A percentile compares a stretch with the other conserved stretches of the same genome.
phyloP scores from a whole-genome alignment of 2,797 vertebrate genomes.

The Semaprochilodus insignis region DNA sequence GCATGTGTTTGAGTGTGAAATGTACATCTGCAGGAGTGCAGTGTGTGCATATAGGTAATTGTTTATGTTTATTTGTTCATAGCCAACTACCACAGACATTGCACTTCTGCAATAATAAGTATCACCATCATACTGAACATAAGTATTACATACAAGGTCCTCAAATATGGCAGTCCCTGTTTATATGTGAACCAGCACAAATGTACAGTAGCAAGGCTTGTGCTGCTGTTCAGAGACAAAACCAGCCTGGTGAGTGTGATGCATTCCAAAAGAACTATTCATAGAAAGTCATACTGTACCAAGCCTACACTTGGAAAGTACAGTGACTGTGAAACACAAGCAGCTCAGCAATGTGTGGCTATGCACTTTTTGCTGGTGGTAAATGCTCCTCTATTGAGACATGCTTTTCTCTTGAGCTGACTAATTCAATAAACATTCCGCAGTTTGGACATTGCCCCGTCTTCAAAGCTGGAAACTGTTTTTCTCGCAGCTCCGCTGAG shows the following conservation, averaged over 20 bases:
- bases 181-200: neutral
- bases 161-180: neutral
- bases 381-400: slow-evolving; percentile 41
- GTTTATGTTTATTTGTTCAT: neutral
- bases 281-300: slow-evolving; percentile 48
- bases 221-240: slow-evolving; percentile 23
- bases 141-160: neutral
- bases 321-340: slow-evolving; percentile 31
- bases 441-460: slow-evolving; percentile 48
- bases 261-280: slow-evolving; percentile 58
- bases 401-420: slow-evolving; percentile 42
- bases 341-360: slow-evolving; percentile 35
- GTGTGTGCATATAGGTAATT: neutral
- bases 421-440: slow-evolving; percentile 61
- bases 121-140: neutral
- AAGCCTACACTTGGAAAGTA: slow-evolving; percentile 51
- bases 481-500: slow-evolving; percentile 20
- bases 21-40: neutral
- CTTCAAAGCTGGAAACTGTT: slow-evolving; percentile 32
- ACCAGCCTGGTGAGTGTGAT: slow-evolving; percentile 46
- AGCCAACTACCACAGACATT: neutral
- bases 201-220: neutral
- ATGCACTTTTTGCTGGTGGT: slow-evolving; percentile 24
- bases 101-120: no score
- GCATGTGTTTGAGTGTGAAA: neutral